Conservation (phyloP, 2,888 invertebrate species). For the Iphiclides podalirius region DNA sequence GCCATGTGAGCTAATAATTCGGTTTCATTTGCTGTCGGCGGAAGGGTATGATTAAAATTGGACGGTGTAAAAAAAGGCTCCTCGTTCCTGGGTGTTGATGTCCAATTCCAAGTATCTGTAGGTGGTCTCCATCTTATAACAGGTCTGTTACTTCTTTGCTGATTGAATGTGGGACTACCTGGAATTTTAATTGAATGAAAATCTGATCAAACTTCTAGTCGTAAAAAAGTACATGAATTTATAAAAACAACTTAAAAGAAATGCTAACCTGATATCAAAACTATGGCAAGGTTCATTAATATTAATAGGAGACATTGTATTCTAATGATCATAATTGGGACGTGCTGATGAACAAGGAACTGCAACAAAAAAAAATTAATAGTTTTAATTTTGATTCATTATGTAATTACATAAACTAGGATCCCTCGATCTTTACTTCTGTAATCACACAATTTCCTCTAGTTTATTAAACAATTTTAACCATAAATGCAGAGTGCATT, state of each 20-base stretch:
- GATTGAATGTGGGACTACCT: constrained; percentile 74
- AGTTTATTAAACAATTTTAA: too few relatives aligned
- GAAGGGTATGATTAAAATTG: constrained; percentile 72
- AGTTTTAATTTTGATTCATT: background rate
- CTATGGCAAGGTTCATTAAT: constrained; percentile 38
- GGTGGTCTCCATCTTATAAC: constrained; percentile 74
- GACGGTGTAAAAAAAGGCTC: constrained; percentile 67
- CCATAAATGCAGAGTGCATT: too few relatives aligned
- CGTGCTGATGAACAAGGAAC: constrained; percentile 41
- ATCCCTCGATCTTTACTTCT: too few relatives aligned
- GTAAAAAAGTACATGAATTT: constrained; percentile 28
- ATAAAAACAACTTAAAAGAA: too few relatives aligned
- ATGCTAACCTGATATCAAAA: constrained; percentile 55
- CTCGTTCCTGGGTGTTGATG: constrained; percentile 55
- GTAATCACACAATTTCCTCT: too few relatives aligned
- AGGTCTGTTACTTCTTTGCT: constrained; percentile 53
- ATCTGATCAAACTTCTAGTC: too few relatives aligned
- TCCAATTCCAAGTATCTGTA: constrained; percentile 72
- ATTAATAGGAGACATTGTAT: constrained; percentile 61
- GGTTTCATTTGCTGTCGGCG: constrained; percentile 73
- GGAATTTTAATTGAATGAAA: background rate
- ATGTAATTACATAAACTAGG: too few relatives aligned
- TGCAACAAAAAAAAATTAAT: constrained; percentile 47
- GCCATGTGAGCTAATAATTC: constrained; percentile 70
- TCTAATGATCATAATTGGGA: constrained; percentile 66